These are phyloP conservation scores for Lasioglossum oenotherae DNA, from an alignment of 2,888 invertebrate species.

Conservation along the genomic window DNA sequence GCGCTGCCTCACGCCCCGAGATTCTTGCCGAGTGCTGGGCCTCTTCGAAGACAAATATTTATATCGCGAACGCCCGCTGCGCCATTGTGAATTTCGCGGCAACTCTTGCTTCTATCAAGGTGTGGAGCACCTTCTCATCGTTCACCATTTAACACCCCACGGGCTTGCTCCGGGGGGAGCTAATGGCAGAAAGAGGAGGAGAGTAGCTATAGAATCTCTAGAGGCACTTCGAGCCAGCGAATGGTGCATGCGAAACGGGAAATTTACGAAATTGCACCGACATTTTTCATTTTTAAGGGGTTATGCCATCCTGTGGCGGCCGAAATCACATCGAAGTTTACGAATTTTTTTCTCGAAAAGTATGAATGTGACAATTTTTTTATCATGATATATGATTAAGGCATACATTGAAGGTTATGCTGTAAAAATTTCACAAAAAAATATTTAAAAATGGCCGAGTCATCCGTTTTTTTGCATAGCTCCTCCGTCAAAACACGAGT, in stretches of 20 bases:
- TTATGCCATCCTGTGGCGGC: too few species aligned
- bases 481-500: too few species aligned
- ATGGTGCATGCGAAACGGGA: conserved; percentile 14
- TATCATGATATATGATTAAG: too few species aligned
- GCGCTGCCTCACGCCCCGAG: conserved; percentile 46
- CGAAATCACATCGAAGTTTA: too few species aligned
- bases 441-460: too few species aligned
- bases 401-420: too few species aligned
- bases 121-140: conserved; percentile 48
- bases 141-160: conserved; percentile 19
- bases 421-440: too few species aligned
- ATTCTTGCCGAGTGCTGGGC: conserved; percentile 35
- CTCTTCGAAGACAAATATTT: conserved; percentile 81
- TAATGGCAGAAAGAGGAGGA: conserved; percentile 6
- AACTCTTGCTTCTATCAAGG: conserved; percentile 68
- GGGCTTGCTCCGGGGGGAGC: conserved; percentile 19
- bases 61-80: conserved; percentile 79
- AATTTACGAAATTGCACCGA: background rate
- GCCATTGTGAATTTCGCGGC: conserved; percentile 73
- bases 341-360: too few species aligned
- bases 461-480: too few species aligned
- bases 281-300: too few species aligned
- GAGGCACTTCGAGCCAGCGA: background rate
- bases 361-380: too few species aligned
- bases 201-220: background rate